Base-by-base conservation (phyloP, 35 echinoderm and acorn worm genomes). In the Strongylocentrotus purpuratus region DNA sequence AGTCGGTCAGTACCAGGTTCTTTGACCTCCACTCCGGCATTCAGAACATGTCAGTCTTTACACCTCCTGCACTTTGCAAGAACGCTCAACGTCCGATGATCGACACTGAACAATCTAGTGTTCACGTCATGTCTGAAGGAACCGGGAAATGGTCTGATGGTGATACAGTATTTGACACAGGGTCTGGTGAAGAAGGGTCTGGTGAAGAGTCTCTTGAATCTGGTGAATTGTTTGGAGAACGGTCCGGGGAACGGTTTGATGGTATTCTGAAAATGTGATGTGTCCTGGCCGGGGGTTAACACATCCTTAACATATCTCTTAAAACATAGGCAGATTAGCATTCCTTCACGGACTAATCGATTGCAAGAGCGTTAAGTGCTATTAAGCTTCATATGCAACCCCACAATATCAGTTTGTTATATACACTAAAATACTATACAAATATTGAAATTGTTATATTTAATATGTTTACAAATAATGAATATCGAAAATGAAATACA, bases 41-140 rank as follows among this genome's bases (percentile, higher is more conserved):
- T 41, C 95, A 96, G 71, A 92, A 99, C 87, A 97, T 97, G 95
- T 96, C 95, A 9, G 95, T 99, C 33, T 99, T 99, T 45, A 58
- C 59, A 32, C 94, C 96, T 28, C 97, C 97, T 2, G 22, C 41
- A 10, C 52, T 94, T 52, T 99, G 97, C 47, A n/a, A 94, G 31
- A 45, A 94, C 0, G 61, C 61, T 70, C 17, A 5, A 70, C 3
- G 18, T 70, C 61, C 61, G 3, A 28, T 70, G 20, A 70, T 7
- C 5, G 61, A 70, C 61, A 25, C 61, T 70, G 15, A 70, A 25
- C 61, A 70, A 70, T 25, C 22, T 7, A 70, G 5, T 70, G 61
- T 28, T 70, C 18, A 0, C 17, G 61, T 17, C 13, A 5, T 11
- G 61, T 20, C 18, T 28, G 61, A 70, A 7, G 2, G 17, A 28